These are phyloP conservation scores for Spatula clypeata DNA, from an alignment of 2,797 vertebrate species.

Conservation along the genomic window DNA sequence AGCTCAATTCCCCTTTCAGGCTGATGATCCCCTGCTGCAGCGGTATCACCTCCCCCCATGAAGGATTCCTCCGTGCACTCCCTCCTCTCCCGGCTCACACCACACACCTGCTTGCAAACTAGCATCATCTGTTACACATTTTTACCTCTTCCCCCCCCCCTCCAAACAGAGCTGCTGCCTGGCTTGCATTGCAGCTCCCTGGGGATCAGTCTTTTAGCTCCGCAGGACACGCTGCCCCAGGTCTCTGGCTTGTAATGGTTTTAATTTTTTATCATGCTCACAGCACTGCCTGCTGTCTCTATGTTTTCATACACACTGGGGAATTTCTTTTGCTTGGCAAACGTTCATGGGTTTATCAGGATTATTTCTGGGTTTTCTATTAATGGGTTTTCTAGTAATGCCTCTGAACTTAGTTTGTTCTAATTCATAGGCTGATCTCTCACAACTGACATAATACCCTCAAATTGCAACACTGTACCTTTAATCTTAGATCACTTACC, in stretches of 20 bases:
- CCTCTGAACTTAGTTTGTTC: background rate
- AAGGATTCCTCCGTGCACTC: background rate
- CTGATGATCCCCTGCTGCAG: background rate
- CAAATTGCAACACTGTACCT: constrained; percentile 22
- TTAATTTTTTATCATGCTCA: constrained; percentile 9
- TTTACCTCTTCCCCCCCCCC: background rate
- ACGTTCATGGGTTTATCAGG: background rate
- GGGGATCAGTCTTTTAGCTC: background rate
- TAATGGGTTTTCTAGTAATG: constrained; percentile 2
- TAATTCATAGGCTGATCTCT: background rate
- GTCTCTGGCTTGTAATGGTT: background rate
- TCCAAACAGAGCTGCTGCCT: background rate
- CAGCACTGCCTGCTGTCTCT: constrained; percentile 30
- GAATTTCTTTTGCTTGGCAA: constrained; percentile 29
- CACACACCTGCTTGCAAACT: constrained; percentile 9
- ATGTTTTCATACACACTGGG: background rate
- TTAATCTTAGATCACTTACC: constrained; percentile 46
- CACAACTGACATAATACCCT: constrained; percentile 17
- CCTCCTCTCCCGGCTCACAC: background rate
- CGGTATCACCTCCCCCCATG: background rate
- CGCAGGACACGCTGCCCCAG: background rate
- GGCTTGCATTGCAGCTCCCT: background rate
- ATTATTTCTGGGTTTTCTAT: constrained; percentile 32
- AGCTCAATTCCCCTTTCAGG: constrained; percentile 47
- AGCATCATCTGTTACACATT: background rate